Evolutionary conservation across 2,113 vertebrate species (phyloP), one percentile per base, ranked within the genome.

Genomic region (Phaethornis superciliosus): DNA sequence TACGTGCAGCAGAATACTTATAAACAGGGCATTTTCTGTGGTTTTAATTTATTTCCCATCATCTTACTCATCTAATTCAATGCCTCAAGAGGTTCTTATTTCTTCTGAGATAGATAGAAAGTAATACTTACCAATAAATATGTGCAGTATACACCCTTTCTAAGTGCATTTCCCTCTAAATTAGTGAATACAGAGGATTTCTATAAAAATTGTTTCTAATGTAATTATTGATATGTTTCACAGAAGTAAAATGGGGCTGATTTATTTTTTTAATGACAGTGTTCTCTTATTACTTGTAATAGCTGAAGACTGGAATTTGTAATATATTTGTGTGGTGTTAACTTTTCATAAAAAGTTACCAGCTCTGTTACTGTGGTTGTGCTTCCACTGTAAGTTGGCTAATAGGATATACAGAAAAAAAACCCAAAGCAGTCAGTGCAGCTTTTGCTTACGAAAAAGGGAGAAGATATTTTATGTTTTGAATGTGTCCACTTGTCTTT

Each of bases 251-350:
- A 84, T 76, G 69, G 58, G 69, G 58, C 85, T 94, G 74, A 93
- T 84, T 79, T 84, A 75, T 92, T 78, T 93, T 94, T 95, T 88
- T 42, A 81, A 83, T 83, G 86, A 81, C 35, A 51, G 12, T 87
- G 79, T 95, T 94, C 83, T 92, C 35, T 95, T 96, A 67, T 84
- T 94, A 68, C 80, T 93, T 95, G 90, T 95, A 86, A 80, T 85
- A 94, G 83, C 79, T 55, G 89, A 93, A 94, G 88, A 85, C 76
- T 90, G 80, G 85, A 86, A 44, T 90, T 93, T 93, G 69, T 95
- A 89, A 94, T 55, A 62, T 96, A 51, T 8, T 8, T 60, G 27
- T 82, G 59, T 82, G 56, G 67, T 90, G 76, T 92, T 93, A 85
- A 95, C 81, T 90, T 94, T 92, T 82, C 68, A 82, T 93, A 93